Base-by-base conservation (phyloP, 2,113 vertebrate genomes). In the Syngnathoides biaculeatus region DNA sequence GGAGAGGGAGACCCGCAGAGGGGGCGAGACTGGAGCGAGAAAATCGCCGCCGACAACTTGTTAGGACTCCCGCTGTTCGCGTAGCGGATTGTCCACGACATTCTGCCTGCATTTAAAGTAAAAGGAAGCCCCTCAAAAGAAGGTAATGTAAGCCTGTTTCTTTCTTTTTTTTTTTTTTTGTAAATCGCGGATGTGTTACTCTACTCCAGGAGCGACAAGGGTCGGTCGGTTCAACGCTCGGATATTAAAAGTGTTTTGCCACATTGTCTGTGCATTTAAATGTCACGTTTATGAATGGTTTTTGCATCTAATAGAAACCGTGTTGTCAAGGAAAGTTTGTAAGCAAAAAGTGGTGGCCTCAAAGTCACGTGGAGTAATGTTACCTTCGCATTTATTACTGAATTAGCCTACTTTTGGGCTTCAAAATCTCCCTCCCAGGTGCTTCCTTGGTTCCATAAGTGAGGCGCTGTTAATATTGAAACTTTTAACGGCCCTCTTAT, bases 291-390 rank as follows among this genome's bases (percentile, higher is more conserved):
- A 19, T 24, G 56, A 53, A 3, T 42, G 47, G 59, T 72, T 76
- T 62, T 42, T 10, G 27, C 55, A 65, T 67, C 5, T n/a, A 0
- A 38, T 69, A 74, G 27, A 11, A 63, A 53, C 24, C 2, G 17
- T 63, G 47, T 73, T 57, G 68, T 42, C 63, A 67, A 68, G 65
- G 69, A 67, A 63, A 68, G 68, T 62, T 72, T 64, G 69, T n/a
- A 50, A 65, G 63, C 72, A n/a, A 58, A 39, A 74, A 78, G 48
- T 65, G 45, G 38, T 64, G 65, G 52, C 56, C 65, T 39, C 58
- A 30, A 17, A 57, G 81, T 82, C 83, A 86, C 84, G 82, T 81
- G 81, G 76, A 82, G 67, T 64, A 42, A 71, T 40, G 35, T 71
- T 65, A 69, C 66, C 39, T 67, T 27, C 14, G 57, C 71, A 35